Evolutionary conservation across 2,797 vertebrate genomes (phyloP).

Genomic region (Halcyon leucocephala): DNA sequence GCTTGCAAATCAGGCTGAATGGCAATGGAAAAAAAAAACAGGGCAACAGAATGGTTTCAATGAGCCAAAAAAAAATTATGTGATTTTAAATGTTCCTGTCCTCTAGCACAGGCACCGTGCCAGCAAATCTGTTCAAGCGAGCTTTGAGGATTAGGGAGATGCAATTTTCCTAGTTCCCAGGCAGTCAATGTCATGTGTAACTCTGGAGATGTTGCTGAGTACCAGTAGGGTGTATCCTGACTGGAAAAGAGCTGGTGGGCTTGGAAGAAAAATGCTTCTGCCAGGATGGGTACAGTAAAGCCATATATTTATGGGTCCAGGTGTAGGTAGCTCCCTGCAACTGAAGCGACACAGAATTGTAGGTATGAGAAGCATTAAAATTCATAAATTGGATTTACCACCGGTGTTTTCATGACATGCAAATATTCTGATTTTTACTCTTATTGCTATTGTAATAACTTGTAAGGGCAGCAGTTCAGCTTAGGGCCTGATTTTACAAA

Average conservation of each 20-base stretch:
- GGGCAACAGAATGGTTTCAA: constrained; percentile 71
- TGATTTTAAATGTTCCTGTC: constrained; percentile 73
- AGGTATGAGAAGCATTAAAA: background rate
- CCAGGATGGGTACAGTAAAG: background rate
- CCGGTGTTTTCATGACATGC: background rate
- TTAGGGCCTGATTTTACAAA: background rate
- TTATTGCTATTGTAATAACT: background rate
- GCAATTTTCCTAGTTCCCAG: constrained; percentile 22
- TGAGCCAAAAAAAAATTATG: constrained; percentile 75
- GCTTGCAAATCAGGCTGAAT: constrained; percentile 78
- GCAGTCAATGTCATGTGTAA: background rate
- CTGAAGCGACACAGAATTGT: background rate
- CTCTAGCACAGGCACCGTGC: constrained; percentile 50
- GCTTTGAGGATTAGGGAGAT: constrained; percentile 25
- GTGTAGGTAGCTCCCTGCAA: background rate
- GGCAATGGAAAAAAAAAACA: constrained; percentile 59
- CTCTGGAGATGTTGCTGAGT: constrained; percentile 19
- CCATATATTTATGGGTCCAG: background rate
- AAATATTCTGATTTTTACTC: background rate
- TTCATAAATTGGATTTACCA: background rate
- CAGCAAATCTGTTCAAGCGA: constrained; percentile 66
- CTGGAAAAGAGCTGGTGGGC: background rate
- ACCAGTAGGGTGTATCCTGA: constrained; percentile 15
- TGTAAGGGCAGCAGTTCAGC: background rate
- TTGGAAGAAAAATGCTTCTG: background rate